phyloP scores from a whole-genome alignment of 2,797 vertebrate species.

The Sebastolobus altivelis region DNA sequence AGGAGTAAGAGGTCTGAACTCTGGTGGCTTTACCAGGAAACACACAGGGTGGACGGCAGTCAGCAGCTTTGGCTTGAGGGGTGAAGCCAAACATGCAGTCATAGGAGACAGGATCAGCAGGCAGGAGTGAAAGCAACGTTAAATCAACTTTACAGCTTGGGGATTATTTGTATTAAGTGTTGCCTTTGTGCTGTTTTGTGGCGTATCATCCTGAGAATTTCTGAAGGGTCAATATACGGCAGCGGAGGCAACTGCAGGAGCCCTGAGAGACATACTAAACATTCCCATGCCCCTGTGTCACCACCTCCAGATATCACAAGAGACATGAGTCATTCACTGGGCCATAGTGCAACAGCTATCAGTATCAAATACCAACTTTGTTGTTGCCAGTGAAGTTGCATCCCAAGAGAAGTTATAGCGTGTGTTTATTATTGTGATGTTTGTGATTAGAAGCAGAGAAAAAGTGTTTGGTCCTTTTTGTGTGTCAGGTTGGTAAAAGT shows the following conservation, averaged over 20 bases:
- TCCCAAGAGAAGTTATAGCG: not conserved
- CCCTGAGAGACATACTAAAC: slow-evolving; percentile 29
- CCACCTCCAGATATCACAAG: slow-evolving; percentile 29
- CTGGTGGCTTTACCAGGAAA: slow-evolving; percentile 26
- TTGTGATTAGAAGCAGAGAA: not conserved
- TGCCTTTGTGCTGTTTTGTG: not conserved
- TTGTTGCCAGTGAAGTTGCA: slow-evolving; percentile 14
- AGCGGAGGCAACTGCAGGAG: slow-evolving; percentile 10
- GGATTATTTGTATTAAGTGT: slow-evolving; percentile 1
- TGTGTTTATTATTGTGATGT: slow-evolving; percentile 12
- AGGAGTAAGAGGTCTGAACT: slow-evolving; percentile 58
- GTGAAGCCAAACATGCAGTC: slow-evolving; percentile 2
- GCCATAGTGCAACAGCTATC: slow-evolving; percentile 5
- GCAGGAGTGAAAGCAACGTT: not conserved
- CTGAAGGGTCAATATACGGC: not conserved
- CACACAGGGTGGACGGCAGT: slow-evolving; percentile 16
- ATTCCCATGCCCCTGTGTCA: slow-evolving; percentile 34
- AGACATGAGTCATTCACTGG: slow-evolving; percentile 29
- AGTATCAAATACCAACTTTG: slow-evolving; percentile 12
- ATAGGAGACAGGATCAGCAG: slow-evolving; percentile 15
- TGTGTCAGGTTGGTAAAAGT: not conserved
- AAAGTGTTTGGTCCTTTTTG: not conserved
- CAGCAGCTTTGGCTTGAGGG: slow-evolving; percentile 14
- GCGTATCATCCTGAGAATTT: slow-evolving; percentile 5
- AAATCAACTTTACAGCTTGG: not conserved